Percentiles rank a stretch among this genome's conserved stretches.
These are phyloP conservation scores for Poecilia velifera DNA, from an alignment of 2,797 vertebrate species.

Conservation along the genomic window DNA sequence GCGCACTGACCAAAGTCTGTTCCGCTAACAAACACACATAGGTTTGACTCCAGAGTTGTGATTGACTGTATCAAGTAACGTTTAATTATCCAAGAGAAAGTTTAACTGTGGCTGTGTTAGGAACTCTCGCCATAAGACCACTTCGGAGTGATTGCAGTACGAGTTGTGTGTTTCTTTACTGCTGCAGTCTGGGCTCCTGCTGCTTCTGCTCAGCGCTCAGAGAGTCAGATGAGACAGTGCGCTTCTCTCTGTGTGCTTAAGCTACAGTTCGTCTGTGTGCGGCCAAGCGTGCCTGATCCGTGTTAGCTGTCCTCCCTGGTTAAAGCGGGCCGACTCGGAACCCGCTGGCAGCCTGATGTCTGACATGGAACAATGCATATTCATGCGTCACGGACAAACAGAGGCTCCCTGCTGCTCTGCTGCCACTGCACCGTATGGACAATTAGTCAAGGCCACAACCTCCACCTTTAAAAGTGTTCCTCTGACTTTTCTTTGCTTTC, in stretches of 20 bases:
- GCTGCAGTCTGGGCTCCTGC: background rate
- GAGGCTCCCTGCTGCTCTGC: constrained; percentile 51
- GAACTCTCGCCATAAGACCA: background rate
- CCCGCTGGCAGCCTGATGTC: constrained; percentile 64
- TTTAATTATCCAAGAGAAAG: background rate
- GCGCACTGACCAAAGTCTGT: background rate
- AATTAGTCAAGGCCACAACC: constrained; percentile 72
- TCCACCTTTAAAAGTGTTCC: constrained; percentile 66
- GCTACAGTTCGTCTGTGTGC: constrained; percentile 4
- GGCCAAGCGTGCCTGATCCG: constrained; percentile 37
- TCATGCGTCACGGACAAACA: constrained; percentile 46
- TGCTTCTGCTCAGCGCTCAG: background rate
- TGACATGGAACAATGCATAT: constrained; percentile 73
- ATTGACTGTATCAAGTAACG: background rate
- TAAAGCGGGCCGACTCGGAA: constrained; percentile 63
- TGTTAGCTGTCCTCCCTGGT: constrained; percentile 49
- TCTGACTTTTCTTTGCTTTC: constrained; percentile 33
- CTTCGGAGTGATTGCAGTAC: background rate
- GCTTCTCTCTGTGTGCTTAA: background rate
- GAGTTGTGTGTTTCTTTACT: background rate
- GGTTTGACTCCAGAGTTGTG: background rate
- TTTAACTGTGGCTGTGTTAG: background rate
- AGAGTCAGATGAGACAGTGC: background rate
- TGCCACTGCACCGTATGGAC: constrained; percentile 65
- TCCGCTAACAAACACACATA: background rate